phyloP scores from a whole-genome alignment of 2,888 invertebrate genomes.

The Vanessa cardui region DNA sequence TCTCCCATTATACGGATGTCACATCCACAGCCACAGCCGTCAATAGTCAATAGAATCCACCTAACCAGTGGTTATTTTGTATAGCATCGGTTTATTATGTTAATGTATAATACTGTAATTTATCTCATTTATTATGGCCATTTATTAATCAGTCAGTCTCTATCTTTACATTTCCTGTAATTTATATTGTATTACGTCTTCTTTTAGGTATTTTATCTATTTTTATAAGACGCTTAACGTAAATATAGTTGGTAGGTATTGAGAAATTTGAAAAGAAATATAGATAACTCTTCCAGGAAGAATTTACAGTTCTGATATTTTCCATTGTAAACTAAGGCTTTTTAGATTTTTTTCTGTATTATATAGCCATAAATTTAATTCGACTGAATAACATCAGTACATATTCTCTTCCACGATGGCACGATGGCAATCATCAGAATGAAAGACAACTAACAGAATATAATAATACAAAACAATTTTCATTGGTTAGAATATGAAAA shows the following conservation, averaged over 20 bases:
- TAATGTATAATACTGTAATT: neutral
- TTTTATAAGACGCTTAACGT: neutral
- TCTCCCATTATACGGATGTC: neutral
- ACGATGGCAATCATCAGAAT: too few relatives aligned
- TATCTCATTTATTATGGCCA: neutral
- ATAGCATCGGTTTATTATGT: neutral
- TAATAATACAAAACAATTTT: too few relatives aligned
- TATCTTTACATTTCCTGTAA: slow-evolving; percentile 24
- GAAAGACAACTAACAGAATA: too few relatives aligned
- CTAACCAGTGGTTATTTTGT: neutral
- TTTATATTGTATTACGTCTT: slow-evolving; percentile 9
- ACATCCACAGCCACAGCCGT: neutral
- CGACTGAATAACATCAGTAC: too few relatives aligned
- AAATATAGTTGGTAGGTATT: neutral
- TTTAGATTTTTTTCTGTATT: too few relatives aligned
- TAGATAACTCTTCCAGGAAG: too few relatives aligned
- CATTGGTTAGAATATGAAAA: too few relatives aligned
- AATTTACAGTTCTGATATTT: too few relatives aligned
- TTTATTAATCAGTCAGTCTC: slow-evolving; percentile 9
- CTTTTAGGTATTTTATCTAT: slow-evolving; percentile 2
- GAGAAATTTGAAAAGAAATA: neutral
- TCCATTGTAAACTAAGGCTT: too few relatives aligned
- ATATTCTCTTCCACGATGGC: too few relatives aligned
- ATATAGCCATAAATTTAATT: too few relatives aligned
- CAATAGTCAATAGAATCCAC: neutral